Percentiles rank a stretch among this genome's conserved stretches.
Conservation (phyloP, 2,888 invertebrate species). For the Pseudococcus jackbeardsleyi region DNA sequence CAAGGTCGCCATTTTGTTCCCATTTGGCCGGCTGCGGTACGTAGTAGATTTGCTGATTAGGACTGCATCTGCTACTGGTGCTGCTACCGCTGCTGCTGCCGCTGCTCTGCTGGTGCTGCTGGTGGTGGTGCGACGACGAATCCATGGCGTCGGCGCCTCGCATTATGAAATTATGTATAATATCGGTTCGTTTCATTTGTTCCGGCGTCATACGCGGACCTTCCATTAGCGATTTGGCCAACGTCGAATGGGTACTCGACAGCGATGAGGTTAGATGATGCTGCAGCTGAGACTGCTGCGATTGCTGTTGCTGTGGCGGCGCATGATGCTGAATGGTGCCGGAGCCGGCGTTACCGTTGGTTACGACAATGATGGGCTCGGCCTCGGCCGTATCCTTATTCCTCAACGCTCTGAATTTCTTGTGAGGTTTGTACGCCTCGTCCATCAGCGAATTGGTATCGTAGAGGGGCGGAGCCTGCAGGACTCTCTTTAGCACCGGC, state of each 20-base stretch:
- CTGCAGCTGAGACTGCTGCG: constrained; percentile 68
- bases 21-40: constrained; percentile 63
- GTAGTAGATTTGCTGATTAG: constrained; percentile 61
- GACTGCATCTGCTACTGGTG: constrained; percentile 68
- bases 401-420: constrained; percentile 90
- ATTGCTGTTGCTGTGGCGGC: constrained; percentile 70
- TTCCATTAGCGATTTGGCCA: constrained; percentile 91
- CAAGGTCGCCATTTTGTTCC: constrained; percentile 67
- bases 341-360: constrained; percentile 66
- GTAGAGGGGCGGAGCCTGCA: constrained; percentile 92
- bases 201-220: constrained; percentile 95
- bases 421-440: constrained; percentile 95
- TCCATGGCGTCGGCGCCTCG: constrained; percentile 74
- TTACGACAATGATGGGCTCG: constrained; percentile 74
- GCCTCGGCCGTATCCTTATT: constrained; percentile 85
- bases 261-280: constrained; percentile 76
- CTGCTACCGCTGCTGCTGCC: constrained; percentile 72
- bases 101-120: constrained; percentile 72
- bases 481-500: constrained; percentile 92
- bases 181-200: constrained; percentile 91
- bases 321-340: neutral
- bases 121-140: constrained; percentile 70
- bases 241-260: constrained; percentile 89
- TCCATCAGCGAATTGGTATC: constrained; percentile 93
- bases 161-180: constrained; percentile 93